Evolutionary conservation across 2,113 vertebrate species (phyloP), one percentile per base, ranked within the genome.

Genomic region (Ictalurus furcatus): DNA sequence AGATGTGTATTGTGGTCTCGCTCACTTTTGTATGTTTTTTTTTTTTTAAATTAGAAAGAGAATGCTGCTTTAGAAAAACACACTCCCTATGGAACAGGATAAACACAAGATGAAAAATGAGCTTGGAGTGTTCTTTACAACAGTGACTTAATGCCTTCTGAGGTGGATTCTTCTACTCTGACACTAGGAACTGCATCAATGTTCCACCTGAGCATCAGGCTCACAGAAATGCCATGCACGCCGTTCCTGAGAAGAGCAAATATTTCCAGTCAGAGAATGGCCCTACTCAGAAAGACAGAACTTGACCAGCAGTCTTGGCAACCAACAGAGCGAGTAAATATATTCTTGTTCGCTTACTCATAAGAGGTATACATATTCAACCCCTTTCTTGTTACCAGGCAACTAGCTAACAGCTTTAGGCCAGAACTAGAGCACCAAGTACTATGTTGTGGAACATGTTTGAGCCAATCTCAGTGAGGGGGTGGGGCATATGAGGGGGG

Each of bases 371-470:
- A 79, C 28, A 21, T 44, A 21, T 61, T 17, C 58, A 61, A 0
- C 19, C 40, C 28, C 63, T 40, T 19, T 52, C 37, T 6, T 63
- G 89, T 89, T 88, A 81, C 91, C 54, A 86, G 56, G 88, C 89
- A 88, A 89, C 91, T 54, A 65, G 44, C 19, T 52, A 86, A 74
- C 79, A 52, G 88, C 54, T 34, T 52, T 52, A 83, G 58, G 76
- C 37, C n/a, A 74, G 17, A 6, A 30, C 16, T 37, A 58, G 74
- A 34, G 69, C 82, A 65, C 37, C 65, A 79, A 63, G 56, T 61
- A 67, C 6, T 9, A 6, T 54, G 40, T 69, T 0, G 14, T 40
- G 86, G 28, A 81, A 11, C 28, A 19, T 56, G 63, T 37, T 23
- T 2, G 17, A 76, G 56, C 84, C 65, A 84, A 28, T 74, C 73